Percentiles rank a stretch among this genome's conserved stretches.
Evolutionary conservation across 1,140 invertebrate genomes (phyloP).

Genomic region (Drosophila melanogaster): DNA sequence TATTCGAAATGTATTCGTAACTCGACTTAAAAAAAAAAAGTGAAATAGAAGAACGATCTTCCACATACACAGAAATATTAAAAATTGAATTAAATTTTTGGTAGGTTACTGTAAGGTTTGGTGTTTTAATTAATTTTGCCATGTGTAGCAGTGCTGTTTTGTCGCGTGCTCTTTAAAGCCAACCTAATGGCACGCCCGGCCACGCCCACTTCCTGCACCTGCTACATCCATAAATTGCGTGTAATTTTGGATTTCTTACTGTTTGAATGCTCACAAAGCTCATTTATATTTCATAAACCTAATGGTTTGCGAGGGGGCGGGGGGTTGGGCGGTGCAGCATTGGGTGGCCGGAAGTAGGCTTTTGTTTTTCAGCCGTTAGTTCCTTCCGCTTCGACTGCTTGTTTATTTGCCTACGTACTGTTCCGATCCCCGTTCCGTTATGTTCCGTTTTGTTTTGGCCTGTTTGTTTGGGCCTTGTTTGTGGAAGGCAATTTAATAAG

Average conservation of each 20-base stretch:
- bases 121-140: not conserved
- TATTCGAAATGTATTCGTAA: no score
- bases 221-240: constrained; percentile 64
- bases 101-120: no score
- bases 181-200: constrained; percentile 21
- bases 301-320: not conserved
- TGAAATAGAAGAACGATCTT: no score
- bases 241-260: constrained; percentile 56
- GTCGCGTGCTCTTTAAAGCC: constrained; percentile 59
- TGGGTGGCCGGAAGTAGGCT: constrained; percentile 68
- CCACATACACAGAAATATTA: no score
- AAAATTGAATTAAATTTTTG: no score
- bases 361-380: constrained; percentile 80
- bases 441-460: constrained; percentile 37
- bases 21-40: no score
- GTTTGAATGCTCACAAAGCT: constrained; percentile 55
- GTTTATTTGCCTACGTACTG: constrained; percentile 34
- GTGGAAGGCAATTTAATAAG: constrained; percentile 20
- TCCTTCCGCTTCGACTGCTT: constrained; percentile 64
- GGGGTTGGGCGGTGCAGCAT: not conserved
- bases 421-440: not conserved
- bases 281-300: constrained; percentile 76
- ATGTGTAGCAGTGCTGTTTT: constrained; percentile 13
- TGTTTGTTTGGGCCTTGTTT: constrained; percentile 4
- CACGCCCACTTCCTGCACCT: constrained; percentile 48